Evolutionary conservation across 2,888 invertebrate genomes (phyloP).

Genomic region (Theretra japonica): DNA sequence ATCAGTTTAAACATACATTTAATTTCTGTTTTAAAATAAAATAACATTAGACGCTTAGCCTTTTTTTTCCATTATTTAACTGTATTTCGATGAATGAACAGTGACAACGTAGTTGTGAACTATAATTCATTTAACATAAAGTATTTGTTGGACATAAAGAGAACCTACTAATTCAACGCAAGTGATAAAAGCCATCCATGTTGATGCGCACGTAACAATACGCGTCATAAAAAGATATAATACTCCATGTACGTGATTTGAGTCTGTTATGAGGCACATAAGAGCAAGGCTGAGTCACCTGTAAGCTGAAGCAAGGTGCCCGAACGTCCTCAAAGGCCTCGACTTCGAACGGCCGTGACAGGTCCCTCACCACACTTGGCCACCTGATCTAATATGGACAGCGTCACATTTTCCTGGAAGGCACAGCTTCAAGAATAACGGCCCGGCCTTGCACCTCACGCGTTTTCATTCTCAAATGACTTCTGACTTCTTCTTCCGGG

Average conservation of each 20-base stretch:
- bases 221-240: constrained; percentile 38
- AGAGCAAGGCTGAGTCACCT: constrained; percentile 57
- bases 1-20: too few species aligned
- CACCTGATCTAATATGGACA: constrained; percentile 48
- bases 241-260: constrained; percentile 51
- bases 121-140: neutral
- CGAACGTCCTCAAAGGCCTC: constrained; percentile 53
- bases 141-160: neutral
- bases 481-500: constrained; percentile 28
- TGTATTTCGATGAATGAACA: neutral
- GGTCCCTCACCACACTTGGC: constrained; percentile 53
- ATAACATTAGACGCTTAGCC: too few species aligned
- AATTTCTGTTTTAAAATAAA: too few species aligned
- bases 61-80: neutral
- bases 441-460: constrained; percentile 22
- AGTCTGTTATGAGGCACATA: constrained; percentile 48
- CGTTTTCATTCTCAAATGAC: constrained; percentile 13
- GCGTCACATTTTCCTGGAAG: constrained; percentile 54
- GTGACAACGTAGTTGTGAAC: neutral
- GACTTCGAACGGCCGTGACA: constrained; percentile 65
- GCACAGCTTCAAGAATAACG: constrained; percentile 33
- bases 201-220: constrained; percentile 23
- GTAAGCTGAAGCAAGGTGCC: constrained; percentile 41
- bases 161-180: neutral
- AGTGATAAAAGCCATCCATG: constrained; percentile 17